Evolutionary conservation across 2,113 vertebrate genomes (phyloP), one percentile per base, ranked within the genome.

Genomic region (Paedocypris sp.): DNA sequence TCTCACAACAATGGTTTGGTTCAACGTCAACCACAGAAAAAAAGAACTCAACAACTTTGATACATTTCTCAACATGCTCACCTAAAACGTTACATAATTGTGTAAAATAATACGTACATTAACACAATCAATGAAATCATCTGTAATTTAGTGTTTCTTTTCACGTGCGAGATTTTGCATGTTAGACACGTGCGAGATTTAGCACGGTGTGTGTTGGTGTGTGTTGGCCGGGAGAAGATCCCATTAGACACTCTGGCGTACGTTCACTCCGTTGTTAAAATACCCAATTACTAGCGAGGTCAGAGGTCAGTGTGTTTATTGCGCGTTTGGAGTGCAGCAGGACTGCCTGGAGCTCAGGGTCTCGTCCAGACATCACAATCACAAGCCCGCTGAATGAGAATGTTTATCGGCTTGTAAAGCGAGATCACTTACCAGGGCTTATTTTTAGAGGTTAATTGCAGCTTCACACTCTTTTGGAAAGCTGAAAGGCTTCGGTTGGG

Each of bases 371-470:
- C 23, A 35, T 52, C 32, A 62, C 35, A 23, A 52, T 22, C 19
- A 42, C 16, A 33, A 26, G 5, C 38, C 26, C 10, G 56, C 43
- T 35, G 20, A 69, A 64, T 64, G 54, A 64, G 63, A 64, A 70
- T 41, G 52, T 66, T 69, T 63, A 50, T 66, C 67, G 28, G 32
- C 53, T 53, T 65, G 66, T 41, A 49, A 63, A 56, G 39, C n/a
- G 35, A 36, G 64, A 38, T 64, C 47, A 53, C 45, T 54, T 46
- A 59, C 33, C 46, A 19, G 42, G 18, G n/a, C 36, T 39, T 72
- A 72, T 68, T 61, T 68, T 65, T 72, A 72, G 60, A 36, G 19
- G 23, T 6, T 6, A 26, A 41, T 62, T 47, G 39, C 25, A 50
- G 10, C 39, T 19, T 54, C 22, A 7, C 50, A 28, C 41, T 63